Base-by-base conservation (phyloP, 2,113 vertebrate species). In the Laticauda laticaudata region DNA sequence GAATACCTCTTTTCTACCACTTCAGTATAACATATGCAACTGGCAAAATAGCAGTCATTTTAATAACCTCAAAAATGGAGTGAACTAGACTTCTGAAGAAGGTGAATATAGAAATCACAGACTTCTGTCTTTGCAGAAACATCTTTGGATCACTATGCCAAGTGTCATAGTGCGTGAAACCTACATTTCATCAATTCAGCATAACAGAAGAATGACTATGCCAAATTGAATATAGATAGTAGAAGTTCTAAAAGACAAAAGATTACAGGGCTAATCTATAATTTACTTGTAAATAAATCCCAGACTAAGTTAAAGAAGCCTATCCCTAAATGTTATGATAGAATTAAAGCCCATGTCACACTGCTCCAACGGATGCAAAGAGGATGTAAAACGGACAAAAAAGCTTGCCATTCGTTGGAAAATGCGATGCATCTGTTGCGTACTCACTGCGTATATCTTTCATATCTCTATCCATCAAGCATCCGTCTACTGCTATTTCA, bases 1-100 rank as follows among this genome's bases (percentile, higher is more conserved):
- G 18, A 57, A 90, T 51, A 57, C 56, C 75, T 90, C 81, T 18
- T 86, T 92, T 86, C 54, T 56, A 26, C 54, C 69, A 64, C 12
- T 93, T 86, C 89, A 61, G 12, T 61, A 48, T 93, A 90, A 85
- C 89, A 64, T 93, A 45, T 93, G 75, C 86, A 93, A 48, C 55
- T 86, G 55, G 1, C 10, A 45, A 93, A 89, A 90, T 23, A 86
- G 24, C 9, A 11, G 24, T 89, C 87, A 56, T 57, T 75, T 87
- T 92, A 39, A 88, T 54, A 51, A 88, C 55, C n/a, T 2, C 15
- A 64, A 81, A n/a, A 90, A 39, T 81, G 69, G n/a, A 81, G 34
- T 61, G 43, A 56, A 87, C 86, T 21, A 64, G 43, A 86, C 18
- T n/a, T 23, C 34, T 12, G 15, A 29, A 54, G 45, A 64, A 3